Conservation (phyloP, 2,797 vertebrate genomes). For the Prunella strophiata region DNA sequence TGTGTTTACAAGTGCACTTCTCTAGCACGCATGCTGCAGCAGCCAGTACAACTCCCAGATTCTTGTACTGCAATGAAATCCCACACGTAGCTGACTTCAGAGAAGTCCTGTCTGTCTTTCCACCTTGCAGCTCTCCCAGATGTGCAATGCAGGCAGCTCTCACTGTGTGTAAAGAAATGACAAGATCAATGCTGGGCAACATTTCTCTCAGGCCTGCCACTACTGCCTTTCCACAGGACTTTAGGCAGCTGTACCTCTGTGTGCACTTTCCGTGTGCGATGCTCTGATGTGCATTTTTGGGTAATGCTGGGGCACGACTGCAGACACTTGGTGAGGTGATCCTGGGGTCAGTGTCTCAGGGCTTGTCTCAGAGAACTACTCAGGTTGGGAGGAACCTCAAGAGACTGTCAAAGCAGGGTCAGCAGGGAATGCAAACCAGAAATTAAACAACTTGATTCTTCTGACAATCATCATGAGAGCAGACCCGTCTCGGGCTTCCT, state of each 20-base stretch:
- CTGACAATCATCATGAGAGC: not conserved
- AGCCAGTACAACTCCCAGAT: not conserved
- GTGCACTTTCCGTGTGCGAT: not conserved
- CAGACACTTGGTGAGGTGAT: not conserved
- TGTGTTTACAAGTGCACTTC: not conserved
- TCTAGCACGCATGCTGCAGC: not conserved
- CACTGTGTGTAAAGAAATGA: not conserved
- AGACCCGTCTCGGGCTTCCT: not conserved
- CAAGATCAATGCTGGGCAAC: not conserved
- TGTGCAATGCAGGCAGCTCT: not conserved
- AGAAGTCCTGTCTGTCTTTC: not conserved
- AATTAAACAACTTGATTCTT: not conserved
- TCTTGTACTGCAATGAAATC: not conserved
- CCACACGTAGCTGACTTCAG: not conserved
- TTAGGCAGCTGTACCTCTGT: not conserved
- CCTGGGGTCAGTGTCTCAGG: not conserved
- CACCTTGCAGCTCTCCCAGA: not conserved
- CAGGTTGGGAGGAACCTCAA: not conserved
- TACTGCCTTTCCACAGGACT: not conserved
- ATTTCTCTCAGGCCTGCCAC: not conserved
- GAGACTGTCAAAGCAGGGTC: not conserved
- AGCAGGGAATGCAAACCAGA: not conserved
- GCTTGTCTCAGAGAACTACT: not conserved
- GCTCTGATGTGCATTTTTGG: not conserved
- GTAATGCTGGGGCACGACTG: fast-evolving